Evolutionary conservation across 2,888 invertebrate species (phyloP), one percentile per base, ranked within the genome.

Genomic region (Zaprionus lineosus): DNA sequence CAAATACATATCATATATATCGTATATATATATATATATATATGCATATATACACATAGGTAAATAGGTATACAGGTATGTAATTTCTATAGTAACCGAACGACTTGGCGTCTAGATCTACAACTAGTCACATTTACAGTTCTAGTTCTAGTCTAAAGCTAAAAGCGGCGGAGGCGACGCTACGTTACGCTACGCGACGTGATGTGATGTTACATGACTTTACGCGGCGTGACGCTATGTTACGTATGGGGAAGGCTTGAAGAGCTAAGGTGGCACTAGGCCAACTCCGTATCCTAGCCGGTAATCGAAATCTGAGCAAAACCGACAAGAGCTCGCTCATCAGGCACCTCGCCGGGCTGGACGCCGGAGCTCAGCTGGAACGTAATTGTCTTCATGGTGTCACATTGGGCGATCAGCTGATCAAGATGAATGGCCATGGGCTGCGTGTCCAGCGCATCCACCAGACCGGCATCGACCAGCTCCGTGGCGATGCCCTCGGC

Each of bases 291-390:
- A 21, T 71, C 77, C 90, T 93, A 97, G 92, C 97, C 97, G 75
- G 95, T 95, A 89, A 98, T 94, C 83, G 98, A 97, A 89, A 99
- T 95, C 92, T 99, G 98, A 89, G 99, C 99, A 92, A 95, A 99
- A 87, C 99, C 99, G 88, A 98, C 93, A 75, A 99, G 92, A 34
- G 97, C 95, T 88, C 96, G 96, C 91, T 99, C 98, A 90, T 99
- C 98, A 50, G 96, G 94, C 62, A 95, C 93, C 91, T 96, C 97
- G 82, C 94, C 95, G 46, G 93, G 92, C 66, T 92, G 92, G 76
- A 92, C 91, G 62, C 93, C 93, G 59, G 94, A 94, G 89, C 92
- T 93, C 92, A 98, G 92, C 84, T 94, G 95, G 93, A 98, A 98
- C 74, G 97, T 97, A 76, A 96, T 93, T 69, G 95, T 93, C 89